Percentiles rank a stretch among this genome's conserved stretches.
Conservation (phyloP, 2,888 invertebrate genomes). For the Calliopum simillimum region DNA sequence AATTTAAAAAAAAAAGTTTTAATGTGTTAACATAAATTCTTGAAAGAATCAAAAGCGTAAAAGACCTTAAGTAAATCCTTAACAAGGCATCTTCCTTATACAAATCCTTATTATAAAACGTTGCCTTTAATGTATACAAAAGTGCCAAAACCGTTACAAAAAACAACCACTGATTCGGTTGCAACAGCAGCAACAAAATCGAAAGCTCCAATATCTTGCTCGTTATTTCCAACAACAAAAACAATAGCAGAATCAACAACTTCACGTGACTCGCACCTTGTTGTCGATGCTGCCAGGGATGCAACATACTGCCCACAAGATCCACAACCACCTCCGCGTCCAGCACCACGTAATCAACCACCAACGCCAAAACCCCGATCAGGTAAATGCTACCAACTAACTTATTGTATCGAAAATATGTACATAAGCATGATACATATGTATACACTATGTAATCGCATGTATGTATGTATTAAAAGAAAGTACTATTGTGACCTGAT, state of each 20-base stretch:
- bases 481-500: no score
- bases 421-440: no score
- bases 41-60: no score
- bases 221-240: constrained; percentile 48
- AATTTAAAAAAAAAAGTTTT: neutral
- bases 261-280: constrained; percentile 50
- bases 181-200: constrained; percentile 17
- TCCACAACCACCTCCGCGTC: constrained; percentile 60
- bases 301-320: constrained; percentile 60
- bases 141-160: constrained; percentile 41
- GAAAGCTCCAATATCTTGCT: constrained; percentile 39
- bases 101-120: no score
- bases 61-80: no score
- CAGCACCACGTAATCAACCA: constrained; percentile 60
- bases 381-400: constrained; percentile 51
- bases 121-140: constrained; percentile 55
- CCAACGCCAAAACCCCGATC: constrained; percentile 67
- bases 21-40: no score
- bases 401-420: no score
- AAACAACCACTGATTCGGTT: constrained; percentile 47
- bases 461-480: no score
- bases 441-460: no score
- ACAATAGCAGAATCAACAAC: constrained; percentile 19
- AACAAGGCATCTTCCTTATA: no score
- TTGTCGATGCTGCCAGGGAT: constrained; percentile 66